phyloP scores from a whole-genome alignment of 2,888 invertebrate species.

The Strigamia crassipes region DNA sequence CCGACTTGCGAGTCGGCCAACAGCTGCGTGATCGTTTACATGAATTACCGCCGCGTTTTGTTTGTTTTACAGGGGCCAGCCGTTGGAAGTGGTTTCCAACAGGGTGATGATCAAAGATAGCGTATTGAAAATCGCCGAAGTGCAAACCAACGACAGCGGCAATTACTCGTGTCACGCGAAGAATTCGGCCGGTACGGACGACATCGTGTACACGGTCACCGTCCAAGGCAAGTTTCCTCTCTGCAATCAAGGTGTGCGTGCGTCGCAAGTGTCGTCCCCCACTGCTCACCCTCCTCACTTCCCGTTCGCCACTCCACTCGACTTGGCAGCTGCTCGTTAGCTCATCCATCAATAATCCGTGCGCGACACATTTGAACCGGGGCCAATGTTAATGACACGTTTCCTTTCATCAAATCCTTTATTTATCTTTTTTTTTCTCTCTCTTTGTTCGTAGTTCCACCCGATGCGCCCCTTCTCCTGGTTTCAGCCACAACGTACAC shows the following conservation, averaged over 20 bases:
- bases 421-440: background rate
- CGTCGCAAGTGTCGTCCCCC: background rate
- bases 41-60: background rate
- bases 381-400: background rate
- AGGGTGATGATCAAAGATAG: conserved; percentile 34
- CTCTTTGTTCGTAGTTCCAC: background rate
- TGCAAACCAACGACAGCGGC: conserved; percentile 30
- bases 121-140: background rate
- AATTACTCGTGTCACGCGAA: conserved; percentile 41
- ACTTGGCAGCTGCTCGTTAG: background rate
- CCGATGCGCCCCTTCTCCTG: conserved; percentile 7
- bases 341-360: background rate
- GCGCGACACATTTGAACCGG: background rate
- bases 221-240: conserved; percentile 44
- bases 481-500: conserved; percentile 33
- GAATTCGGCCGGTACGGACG: conserved; percentile 33
- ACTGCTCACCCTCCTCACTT: background rate
- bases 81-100: background rate
- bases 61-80: background rate
- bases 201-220: background rate
- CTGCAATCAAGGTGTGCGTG: background rate
- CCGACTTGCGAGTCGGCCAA: background rate
- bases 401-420: background rate
- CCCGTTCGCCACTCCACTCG: background rate
- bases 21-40: background rate